Base-by-base conservation (phyloP, 1,140 invertebrate genomes). In the Bombus breviceps region DNA sequence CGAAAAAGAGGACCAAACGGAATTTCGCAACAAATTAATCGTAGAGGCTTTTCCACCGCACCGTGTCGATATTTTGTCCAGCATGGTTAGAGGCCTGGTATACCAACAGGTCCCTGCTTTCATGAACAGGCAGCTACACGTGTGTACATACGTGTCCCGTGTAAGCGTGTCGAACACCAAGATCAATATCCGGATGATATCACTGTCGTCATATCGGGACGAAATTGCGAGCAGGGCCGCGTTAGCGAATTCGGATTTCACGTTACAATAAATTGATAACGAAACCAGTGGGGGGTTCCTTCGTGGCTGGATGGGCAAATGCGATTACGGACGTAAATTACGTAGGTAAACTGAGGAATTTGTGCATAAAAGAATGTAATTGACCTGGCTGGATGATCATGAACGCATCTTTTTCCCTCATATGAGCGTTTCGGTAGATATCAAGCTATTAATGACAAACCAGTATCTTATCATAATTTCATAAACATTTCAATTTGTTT, bases 211-310 rank as follows among this genome's bases (percentile, higher is more conserved):
- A 83, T 88, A 90, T 85, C 89, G 86, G 71, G 69, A 90, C 81
- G 85, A 90, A 90, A 90, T 90, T 89, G 89, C 86, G 69, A 87
- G 89, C 85, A 39, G 76, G 89, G 37, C 66, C 73, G 74, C 68
- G 86, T 90, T 88, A 86, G 79, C 79, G 86, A 88, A 88, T 90
- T 85, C 82, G 86, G 88, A 90, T 90, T 90, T 90, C 87, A 90
- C 89, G 86, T 90, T 90, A 90, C 88, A 90, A 83, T 88, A 87
- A 86, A 90, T 90, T 90, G 88, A 90, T 90, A 90, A 88, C 84
- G 83, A 90, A 90, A 90, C 76, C 71, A 69, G 62, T 39, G 86
- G 53, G 76, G 37, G 57, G 2, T 64, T 41, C 69, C 72, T 82
- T 72, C 69, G 74, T 82, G 64, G 79, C 64, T 85, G 71, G 71